These are phyloP conservation scores for Mya arenaria DNA, from an alignment of 1,140 invertebrate species.

Conservation along the genomic window DNA sequence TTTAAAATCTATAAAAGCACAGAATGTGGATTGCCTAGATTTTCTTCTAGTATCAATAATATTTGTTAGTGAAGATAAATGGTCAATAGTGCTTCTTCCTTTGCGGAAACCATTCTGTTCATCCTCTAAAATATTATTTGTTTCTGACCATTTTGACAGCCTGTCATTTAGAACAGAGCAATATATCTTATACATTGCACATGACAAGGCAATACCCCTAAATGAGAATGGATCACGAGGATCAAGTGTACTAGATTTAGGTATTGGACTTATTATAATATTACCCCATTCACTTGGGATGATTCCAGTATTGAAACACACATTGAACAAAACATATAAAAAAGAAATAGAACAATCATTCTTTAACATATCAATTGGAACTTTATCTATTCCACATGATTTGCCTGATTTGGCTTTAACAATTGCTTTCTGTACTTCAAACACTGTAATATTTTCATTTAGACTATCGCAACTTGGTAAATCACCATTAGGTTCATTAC, in stretches of 20 bases:
- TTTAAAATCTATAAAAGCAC: slow-evolving; percentile 21
- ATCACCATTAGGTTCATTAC: no score
- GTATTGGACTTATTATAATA: slow-evolving; percentile 15
- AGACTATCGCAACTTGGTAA: no score
- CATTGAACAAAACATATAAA: no score
- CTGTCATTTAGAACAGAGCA: slow-evolving; percentile 11
- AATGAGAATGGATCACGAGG: slow-evolving; percentile 17
- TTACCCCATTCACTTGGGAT: no score
- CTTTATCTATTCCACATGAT: no score
- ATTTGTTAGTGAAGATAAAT: slow-evolving; percentile 2
- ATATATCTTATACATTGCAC: slow-evolving; percentile 22
- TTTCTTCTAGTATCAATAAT: slow-evolving; percentile 29
- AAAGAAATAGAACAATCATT: no score
- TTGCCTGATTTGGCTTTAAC: neutral
- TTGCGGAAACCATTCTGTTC: slow-evolving; percentile 29
- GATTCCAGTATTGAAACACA: no score
- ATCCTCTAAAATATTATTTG: neutral
- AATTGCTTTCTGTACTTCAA: neutral
- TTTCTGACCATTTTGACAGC: slow-evolving; percentile 6
- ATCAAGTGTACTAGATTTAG: slow-evolving; percentile 12
- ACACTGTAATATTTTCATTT: no score
- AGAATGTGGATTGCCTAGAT: neutral
- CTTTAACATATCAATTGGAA: no score
- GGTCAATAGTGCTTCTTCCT: slow-evolving; percentile 18
- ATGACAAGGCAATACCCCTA: slow-evolving; percentile 7